Evolutionary conservation across 1,140 invertebrate genomes (phyloP), one percentile per base, ranked within the genome.

Genomic region (Tetragonula clypearis): DNA sequence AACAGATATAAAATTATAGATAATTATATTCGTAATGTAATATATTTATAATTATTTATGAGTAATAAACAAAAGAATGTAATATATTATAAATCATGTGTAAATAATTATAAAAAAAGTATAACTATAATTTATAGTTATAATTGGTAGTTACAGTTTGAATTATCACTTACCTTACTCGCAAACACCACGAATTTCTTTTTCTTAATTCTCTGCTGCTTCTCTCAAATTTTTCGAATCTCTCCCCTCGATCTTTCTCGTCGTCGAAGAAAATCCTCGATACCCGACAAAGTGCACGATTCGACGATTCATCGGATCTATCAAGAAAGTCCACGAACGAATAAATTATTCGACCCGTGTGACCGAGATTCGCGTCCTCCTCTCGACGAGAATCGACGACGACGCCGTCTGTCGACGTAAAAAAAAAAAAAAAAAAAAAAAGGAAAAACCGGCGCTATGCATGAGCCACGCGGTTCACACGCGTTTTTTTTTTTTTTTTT

Each of bases 331-430:
- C 41, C 15, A 49, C 23, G 26, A 55, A 23, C 4, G 71, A 21
- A 66, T 62, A 83, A 73, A 84, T 84, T 56, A 73, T 73, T 80
- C 83, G 68, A 30, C 26, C 21, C 19, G 5, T 66, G 49, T 80
- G 83, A 73, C 83, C 82, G 82, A 84, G 35, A 84, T 84, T 65
- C 80, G 71, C 21, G 80, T 75, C 41, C 41, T 68, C 73, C 53
- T 15, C 30, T 55, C 80, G 35, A 5, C 11, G 26, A 74, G 71
- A 19, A 74, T 60, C 75, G 74, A 12, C 49, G 74, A 12, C 49
- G 56, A 30, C 30, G 30, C 69, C 30, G 35, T 21, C 30, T 58
- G 69, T 49, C 68, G 66, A 75, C 62, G 19, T 58, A 68, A 78
- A 72, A 66, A 66, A 73, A 41, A 41, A 6, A 9, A 3, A 41